Evolutionary conservation across 2,113 vertebrate genomes (phyloP).

Genomic region (Heterochromis multidens): DNA sequence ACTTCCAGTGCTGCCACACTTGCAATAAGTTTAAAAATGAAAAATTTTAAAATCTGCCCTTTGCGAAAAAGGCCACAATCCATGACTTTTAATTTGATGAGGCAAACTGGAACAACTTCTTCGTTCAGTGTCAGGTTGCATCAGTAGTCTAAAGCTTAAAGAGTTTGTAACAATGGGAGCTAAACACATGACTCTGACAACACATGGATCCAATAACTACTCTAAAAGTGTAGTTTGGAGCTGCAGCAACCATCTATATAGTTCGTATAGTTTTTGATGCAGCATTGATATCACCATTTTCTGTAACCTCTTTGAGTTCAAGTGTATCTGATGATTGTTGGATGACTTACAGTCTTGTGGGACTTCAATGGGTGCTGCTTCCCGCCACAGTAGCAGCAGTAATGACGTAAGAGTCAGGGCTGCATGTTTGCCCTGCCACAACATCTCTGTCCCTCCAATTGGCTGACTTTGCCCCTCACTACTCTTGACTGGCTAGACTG

Average conservation of each 20-base stretch:
- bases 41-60: too few species aligned
- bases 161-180: background rate
- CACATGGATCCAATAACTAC: background rate
- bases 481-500: constrained; percentile 33
- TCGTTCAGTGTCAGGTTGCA: background rate
- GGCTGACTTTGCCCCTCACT: constrained; percentile 12
- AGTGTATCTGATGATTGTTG: background rate
- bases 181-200: background rate
- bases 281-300: background rate
- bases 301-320: background rate
- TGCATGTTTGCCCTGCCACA: constrained; percentile 56
- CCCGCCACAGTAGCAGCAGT: constrained; percentile 74
- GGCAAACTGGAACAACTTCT: background rate
- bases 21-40: background rate
- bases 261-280: too few species aligned
- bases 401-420: constrained; percentile 63
- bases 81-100: background rate
- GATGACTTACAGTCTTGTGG: constrained; percentile 87
- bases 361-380: constrained; percentile 82
- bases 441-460: constrained; percentile 76
- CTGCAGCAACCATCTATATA: background rate
- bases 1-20: background rate
- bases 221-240: background rate
- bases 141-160: background rate
- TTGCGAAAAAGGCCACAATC: background rate